phyloP scores from a whole-genome alignment of 2,113 vertebrate species.

The Oplegnathus fasciatus region DNA sequence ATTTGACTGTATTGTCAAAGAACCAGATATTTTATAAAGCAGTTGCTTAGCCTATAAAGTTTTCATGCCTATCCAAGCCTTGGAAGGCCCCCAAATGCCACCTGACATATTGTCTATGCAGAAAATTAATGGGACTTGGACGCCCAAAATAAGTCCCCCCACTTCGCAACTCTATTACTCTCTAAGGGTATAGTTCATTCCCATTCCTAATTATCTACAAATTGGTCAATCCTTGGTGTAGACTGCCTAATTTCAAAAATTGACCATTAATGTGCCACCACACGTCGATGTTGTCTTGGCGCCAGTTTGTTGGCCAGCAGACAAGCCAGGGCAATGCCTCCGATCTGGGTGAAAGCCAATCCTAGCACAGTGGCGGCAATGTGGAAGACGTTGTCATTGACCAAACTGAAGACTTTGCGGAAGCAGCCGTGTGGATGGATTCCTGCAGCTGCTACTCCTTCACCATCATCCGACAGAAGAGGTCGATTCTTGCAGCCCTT shows the following conservation, averaged over 20 bases:
- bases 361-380: slow-evolving; percentile 88
- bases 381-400: slow-evolving; percentile 89
- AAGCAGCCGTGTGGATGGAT: slow-evolving; percentile 89
- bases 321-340: slow-evolving; percentile 87
- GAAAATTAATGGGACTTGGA: not conserved
- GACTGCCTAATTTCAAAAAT: not conserved
- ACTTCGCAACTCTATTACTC: slow-evolving; percentile 16
- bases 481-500: slow-evolving; percentile 86
- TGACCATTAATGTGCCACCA: slow-evolving; percentile 61
- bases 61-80: not conserved
- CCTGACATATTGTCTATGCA: not conserved
- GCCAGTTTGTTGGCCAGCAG: slow-evolving; percentile 86
- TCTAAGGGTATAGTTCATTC: not conserved
- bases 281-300: slow-evolving; percentile 70
- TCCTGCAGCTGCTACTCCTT: slow-evolving; percentile 44
- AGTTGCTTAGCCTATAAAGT: not conserved
- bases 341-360: slow-evolving; percentile 86
- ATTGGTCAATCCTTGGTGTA: not conserved
- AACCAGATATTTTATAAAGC: not conserved
- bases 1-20: not conserved
- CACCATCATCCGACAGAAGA: slow-evolving; percentile 68
- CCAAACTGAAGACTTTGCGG: slow-evolving; percentile 86
- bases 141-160: not conserved
- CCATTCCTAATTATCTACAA: not conserved
- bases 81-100: not conserved